These are phyloP conservation scores for Melozone crissalis DNA, from an alignment of 2,113 vertebrate genomes.

Conservation along the genomic window DNA sequence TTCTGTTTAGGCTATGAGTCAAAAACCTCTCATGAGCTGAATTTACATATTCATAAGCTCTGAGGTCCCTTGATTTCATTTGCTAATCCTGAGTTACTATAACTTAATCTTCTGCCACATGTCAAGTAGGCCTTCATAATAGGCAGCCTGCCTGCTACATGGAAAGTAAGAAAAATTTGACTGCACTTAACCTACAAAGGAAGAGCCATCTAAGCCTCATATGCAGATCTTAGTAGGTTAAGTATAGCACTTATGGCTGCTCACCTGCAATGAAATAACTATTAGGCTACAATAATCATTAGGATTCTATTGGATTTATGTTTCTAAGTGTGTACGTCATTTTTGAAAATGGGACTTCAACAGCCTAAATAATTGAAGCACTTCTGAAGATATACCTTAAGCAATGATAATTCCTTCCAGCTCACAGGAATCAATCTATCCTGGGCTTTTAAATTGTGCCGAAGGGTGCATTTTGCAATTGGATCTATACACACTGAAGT, in stretches of 20 bases:
- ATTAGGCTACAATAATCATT: not conserved
- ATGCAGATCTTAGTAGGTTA: not conserved
- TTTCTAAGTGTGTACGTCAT: not conserved
- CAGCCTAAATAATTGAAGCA: not conserved
- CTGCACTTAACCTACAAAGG: not conserved
- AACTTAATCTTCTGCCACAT: not conserved
- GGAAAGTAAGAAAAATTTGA: not conserved
- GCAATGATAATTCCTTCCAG: not conserved
- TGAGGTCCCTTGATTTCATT: not conserved
- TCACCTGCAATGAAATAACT: not conserved
- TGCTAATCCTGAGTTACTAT: not conserved
- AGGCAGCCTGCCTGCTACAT: not conserved
- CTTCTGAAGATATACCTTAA: not conserved
- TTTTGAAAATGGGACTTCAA: not conserved
- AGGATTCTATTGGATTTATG: not conserved
- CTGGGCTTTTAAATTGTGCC: not conserved
- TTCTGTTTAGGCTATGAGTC: not conserved
- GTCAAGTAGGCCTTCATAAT: not conserved
- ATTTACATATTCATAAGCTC: not conserved
- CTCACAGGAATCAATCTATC: not conserved
- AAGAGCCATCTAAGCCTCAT: not conserved
- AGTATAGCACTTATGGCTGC: not conserved
- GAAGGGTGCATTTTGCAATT: not conserved
- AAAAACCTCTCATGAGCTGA: not conserved
- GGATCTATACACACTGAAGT: not conserved